These are phyloP conservation scores for Enteromius treurensis DNA, from an alignment of 2,797 vertebrate species.

Conservation along the genomic window DNA sequence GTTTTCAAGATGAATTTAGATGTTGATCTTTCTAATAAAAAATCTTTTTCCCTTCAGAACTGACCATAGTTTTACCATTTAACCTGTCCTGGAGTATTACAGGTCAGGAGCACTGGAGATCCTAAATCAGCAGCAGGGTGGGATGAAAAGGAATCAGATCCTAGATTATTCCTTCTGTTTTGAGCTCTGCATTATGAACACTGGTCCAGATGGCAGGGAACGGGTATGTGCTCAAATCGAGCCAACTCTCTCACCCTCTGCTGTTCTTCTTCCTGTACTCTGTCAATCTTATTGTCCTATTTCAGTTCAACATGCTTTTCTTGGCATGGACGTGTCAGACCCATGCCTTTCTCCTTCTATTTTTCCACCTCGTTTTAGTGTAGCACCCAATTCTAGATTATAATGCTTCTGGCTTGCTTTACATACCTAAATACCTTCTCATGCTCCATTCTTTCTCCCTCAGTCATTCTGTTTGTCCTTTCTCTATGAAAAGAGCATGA, in stretches of 20 bases:
- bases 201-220: slow-evolving; percentile 24
- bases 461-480: slow-evolving; percentile 52
- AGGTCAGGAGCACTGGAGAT: slow-evolving; percentile 20
- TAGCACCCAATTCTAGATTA: slow-evolving; percentile 39
- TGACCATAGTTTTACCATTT: slow-evolving; percentile 19
- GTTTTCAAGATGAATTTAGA: neutral
- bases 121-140: neutral
- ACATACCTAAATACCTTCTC: slow-evolving; percentile 71
- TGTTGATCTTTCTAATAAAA: neutral
- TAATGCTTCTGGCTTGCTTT: slow-evolving; percentile 65
- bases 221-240: slow-evolving; percentile 19
- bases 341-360: slow-evolving; percentile 46
- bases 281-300: slow-evolving; percentile 68
- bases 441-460: slow-evolving; percentile 60
- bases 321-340: slow-evolving; percentile 63
- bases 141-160: slow-evolving; percentile 28
- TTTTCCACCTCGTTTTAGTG: slow-evolving; percentile 55
- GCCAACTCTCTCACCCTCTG: slow-evolving; percentile 40
- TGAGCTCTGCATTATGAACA: neutral
- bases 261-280: slow-evolving; percentile 37
- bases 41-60: neutral
- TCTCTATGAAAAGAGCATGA: slow-evolving; percentile 61
- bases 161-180: slow-evolving; percentile 18
- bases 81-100: slow-evolving; percentile 17
- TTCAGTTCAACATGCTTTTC: slow-evolving; percentile 77